Percentiles rank a stretch among this genome's conserved stretches.
phyloP scores from a whole-genome alignment of 2,113 vertebrate genomes.

The Myodes glareolus region DNA sequence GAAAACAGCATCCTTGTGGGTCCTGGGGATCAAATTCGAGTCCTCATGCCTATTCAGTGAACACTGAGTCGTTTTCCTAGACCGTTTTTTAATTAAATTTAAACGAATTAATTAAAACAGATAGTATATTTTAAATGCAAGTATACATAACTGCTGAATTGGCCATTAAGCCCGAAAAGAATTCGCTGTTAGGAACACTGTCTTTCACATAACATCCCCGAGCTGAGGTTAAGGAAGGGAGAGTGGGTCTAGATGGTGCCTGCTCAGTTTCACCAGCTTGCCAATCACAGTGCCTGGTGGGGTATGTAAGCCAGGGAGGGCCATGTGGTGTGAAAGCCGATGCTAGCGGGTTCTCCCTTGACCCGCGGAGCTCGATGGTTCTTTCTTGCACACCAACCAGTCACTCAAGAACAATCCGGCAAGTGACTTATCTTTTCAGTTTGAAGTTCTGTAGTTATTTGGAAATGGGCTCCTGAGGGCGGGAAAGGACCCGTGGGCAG shows the following conservation, averaged over 20 bases:
- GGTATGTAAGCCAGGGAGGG: rapidly evolving
- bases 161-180: not conserved
- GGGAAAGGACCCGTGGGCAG: too few species aligned
- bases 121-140: not conserved
- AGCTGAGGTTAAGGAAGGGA: not conserved
- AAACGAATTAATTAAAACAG: not conserved
- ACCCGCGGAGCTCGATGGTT: not conserved
- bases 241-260: not conserved
- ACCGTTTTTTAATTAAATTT: not conserved
- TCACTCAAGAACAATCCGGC: too few species aligned
- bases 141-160: not conserved
- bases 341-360: rapidly evolving
- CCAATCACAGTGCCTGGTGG: not conserved
- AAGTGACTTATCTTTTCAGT: too few species aligned
- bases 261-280: not conserved
- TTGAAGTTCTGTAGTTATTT: too few species aligned
- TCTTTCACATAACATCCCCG: not conserved
- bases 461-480: too few species aligned
- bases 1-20: not conserved
- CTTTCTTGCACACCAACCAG: too few species aligned
- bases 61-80: not conserved
- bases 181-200: not conserved
- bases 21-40: not conserved
- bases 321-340: rapidly evolving
- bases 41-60: not conserved